phyloP scores from a whole-genome alignment of 2,888 invertebrate genomes.

The Yponomeuta evonymella region DNA sequence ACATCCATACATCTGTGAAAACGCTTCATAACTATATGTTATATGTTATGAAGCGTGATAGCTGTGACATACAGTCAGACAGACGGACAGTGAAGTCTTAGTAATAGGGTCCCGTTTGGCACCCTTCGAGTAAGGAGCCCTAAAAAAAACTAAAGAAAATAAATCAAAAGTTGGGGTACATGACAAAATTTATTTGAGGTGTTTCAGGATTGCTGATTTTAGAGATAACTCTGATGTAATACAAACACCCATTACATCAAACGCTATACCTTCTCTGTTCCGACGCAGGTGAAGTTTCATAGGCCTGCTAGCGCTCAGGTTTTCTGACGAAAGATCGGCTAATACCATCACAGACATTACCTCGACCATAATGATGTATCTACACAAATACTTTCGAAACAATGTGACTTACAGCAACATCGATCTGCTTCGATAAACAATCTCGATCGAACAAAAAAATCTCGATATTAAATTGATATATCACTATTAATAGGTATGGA shows the following conservation, averaged over 20 bases:
- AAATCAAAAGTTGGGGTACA: too few species aligned
- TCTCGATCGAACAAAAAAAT: not conserved
- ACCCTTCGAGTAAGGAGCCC: too few species aligned
- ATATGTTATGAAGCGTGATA: too few species aligned
- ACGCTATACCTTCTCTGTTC: not conserved
- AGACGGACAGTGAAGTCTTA: too few species aligned
- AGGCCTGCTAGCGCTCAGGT: not conserved
- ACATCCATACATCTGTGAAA: too few species aligned
- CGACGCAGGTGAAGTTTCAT: not conserved
- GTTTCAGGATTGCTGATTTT: too few species aligned
- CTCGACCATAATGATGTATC: not conserved
- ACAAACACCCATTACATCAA: not conserved
- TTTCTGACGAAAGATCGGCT: not conserved
- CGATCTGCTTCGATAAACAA: not conserved
- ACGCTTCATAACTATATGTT: too few species aligned
- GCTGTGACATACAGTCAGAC: too few species aligned
- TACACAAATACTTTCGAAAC: not conserved
- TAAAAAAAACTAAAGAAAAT: too few species aligned
- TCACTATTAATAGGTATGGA: not conserved
- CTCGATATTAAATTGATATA: constrained; percentile 9
- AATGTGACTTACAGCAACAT: not conserved
- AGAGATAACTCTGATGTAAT: not conserved
- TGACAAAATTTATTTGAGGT: too few species aligned
- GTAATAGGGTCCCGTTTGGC: too few species aligned
- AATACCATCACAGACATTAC: not conserved